Base-by-base conservation (phyloP, 2,113 vertebrate species). In the Ploceus nigricollis region DNA sequence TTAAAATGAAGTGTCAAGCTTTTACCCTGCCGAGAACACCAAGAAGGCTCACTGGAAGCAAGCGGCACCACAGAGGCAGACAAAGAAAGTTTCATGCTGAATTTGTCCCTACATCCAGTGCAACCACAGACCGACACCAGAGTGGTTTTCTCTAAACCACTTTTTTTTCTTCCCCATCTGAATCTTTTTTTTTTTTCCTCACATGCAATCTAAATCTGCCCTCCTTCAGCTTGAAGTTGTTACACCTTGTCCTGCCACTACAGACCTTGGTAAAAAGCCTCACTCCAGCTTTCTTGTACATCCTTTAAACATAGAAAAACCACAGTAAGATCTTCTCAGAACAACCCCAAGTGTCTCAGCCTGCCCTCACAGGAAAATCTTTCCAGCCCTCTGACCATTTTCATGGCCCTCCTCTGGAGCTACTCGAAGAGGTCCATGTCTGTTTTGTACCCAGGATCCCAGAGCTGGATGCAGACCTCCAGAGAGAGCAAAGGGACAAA, bases 1-100 rank as follows among this genome's bases (percentile, higher is more conserved):
- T 84, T 87, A 89, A 93, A 94, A 77, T 23, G 12, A 89, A 97
- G 60, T 14, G 42, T 86, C 56, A 77, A 73, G 79, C 65, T 79
- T 89, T 78, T 42, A 78, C 77, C 57, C 89, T 69, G 82, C 40
- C 1, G 12, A 64, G 58, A 83, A 51, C 44, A 92, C 64, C 1
- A 7, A 53, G 64, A 50, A 81, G 28, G 60, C 54, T 73, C 0
- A 0, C 51, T 83, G 40, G 30, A 80, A 94, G 53, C 37, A 60
- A 69, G 15, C 2, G 0, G 69, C 47, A 72, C 35, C 30, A 48
- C 42, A 48, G 44, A 78, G 27, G 24, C 22, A 84, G 45, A 28
- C 76, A 79, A 31, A 72, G 2, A 58, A 65, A 63, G 23, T 40
- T 54, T 77, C 12, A 44, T n/a, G 37, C 28, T 89, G 45, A 84